Conservation (phyloP, 2,797 vertebrate genomes). For the Silurus lanzhouensis region DNA sequence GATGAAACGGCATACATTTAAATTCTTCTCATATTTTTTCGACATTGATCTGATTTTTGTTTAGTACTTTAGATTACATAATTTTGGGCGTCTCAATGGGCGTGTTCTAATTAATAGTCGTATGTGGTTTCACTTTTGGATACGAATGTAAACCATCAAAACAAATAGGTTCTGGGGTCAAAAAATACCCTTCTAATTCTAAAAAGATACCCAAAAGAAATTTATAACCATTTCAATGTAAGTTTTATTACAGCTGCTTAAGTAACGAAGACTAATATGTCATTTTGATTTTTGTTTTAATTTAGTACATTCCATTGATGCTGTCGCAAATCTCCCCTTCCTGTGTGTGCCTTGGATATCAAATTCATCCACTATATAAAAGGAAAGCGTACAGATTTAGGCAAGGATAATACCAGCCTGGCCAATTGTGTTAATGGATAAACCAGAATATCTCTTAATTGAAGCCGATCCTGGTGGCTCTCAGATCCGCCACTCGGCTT, state of each 20-base stretch:
- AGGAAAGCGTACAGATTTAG: neutral
- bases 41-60: neutral
- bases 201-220: neutral
- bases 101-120: neutral
- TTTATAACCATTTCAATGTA: neutral
- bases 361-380: neutral
- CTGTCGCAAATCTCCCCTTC: neutral
- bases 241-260: no score
- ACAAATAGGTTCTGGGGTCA: neutral
- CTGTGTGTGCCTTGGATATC: conserved; percentile 6
- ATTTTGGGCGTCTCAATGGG: neutral
- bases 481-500: conserved; percentile 33
- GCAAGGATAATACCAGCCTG: conserved; percentile 22
- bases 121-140: neutral
- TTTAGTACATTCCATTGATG: neutral
- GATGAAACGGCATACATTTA: neutral
- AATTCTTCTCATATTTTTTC: neutral
- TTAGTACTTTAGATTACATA: neutral
- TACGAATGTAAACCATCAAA: neutral
- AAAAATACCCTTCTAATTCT: no score
- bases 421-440: conserved; percentile 42
- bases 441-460: conserved; percentile 23
- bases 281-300: neutral
- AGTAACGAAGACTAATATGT: neutral
- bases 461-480: conserved; percentile 34